Percentiles rank a stretch among this genome's conserved stretches.
Conservation (phyloP, 2,888 invertebrate genomes). For the Neoscelio sp. region DNA sequence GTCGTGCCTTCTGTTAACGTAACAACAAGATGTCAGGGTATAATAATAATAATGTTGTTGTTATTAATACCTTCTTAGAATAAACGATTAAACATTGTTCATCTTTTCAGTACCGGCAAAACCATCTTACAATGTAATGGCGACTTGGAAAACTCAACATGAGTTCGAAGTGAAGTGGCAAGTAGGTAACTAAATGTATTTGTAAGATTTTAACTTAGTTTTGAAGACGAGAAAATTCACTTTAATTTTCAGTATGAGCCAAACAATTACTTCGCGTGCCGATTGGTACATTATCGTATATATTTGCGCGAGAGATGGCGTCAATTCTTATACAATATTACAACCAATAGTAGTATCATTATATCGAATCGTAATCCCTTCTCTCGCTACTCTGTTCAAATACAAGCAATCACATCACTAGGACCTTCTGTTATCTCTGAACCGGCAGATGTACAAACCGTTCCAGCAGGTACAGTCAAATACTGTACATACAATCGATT, state of each 20-base stretch:
- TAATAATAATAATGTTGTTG: not conserved
- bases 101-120: constrained; percentile 55
- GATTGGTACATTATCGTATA: constrained; percentile 61
- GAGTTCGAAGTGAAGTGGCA: constrained; percentile 65
- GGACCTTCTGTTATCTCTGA: constrained; percentile 61
- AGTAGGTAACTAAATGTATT: constrained; percentile 36
- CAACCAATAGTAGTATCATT: constrained; percentile 50
- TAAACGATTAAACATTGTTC: not conserved
- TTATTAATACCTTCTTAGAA: no score
- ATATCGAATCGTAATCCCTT: constrained; percentile 63
- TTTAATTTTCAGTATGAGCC: constrained; percentile 61
- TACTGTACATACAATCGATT: constrained; percentile 4
- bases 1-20: constrained; percentile 52
- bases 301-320: constrained; percentile 67
- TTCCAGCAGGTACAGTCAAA: constrained; percentile 59
- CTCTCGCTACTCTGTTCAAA: constrained; percentile 61
- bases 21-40: constrained; percentile 64
- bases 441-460: constrained; percentile 50
- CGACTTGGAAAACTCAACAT: constrained; percentile 49
- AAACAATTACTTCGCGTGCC: constrained; percentile 62
- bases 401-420: constrained; percentile 64
- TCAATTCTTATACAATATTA: constrained; percentile 60
- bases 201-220: not conserved
- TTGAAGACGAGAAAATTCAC: not conserved
- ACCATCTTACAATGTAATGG: constrained; percentile 61